Base-by-base conservation (phyloP, 2,888 invertebrate genomes). In the Watsonalla binaria region DNA sequence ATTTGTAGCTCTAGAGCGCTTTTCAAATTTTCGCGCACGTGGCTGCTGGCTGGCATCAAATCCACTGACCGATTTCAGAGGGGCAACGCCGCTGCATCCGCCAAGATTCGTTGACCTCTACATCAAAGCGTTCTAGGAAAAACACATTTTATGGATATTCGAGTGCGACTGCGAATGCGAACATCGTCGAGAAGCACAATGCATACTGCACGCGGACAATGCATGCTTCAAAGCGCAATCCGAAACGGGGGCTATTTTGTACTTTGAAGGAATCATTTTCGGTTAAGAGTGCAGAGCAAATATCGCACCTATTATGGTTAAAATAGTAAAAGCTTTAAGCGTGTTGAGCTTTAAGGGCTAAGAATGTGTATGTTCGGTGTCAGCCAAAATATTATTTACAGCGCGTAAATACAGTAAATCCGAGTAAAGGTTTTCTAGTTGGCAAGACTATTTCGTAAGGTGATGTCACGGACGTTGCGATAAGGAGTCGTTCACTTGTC, bases 401-500 rank as follows among this genome's bases (percentile, higher is more conserved):
- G 65, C 63, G 51, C 46, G 52, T 50, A 66, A 64, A 69, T 58
- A 57, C 54, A 54, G 57, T 65, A 67, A 66, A 70, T 66, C 54
- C 51, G 59, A 66, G 70, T 71, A 66, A 70, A 68, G 70, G 63
- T 74, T 75, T 65, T 75, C 67, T 77, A 72, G 74, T 75, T 80
- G 78, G 77, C 76, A 75, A 75, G 74, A 63, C 24, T 24, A n/a
- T n/a, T 68, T 70, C 75, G 72, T 66, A 74, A 59, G 66, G 68
- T 80, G 81, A 82, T 84, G 81, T 84, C 84, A 83, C 74, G 75
- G 72, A 70, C 74, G 68, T 60, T 54, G 73, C 75, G 85, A 86
- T 86, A 87, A 86, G 76, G 73, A 80, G 86, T 86, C 86, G 85
- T 87, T 86, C 85, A 86, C 84, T 79, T 70, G 73, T 58, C 66